Conservation (phyloP, 2,888 invertebrate genomes). For the Metalampra italica region DNA sequence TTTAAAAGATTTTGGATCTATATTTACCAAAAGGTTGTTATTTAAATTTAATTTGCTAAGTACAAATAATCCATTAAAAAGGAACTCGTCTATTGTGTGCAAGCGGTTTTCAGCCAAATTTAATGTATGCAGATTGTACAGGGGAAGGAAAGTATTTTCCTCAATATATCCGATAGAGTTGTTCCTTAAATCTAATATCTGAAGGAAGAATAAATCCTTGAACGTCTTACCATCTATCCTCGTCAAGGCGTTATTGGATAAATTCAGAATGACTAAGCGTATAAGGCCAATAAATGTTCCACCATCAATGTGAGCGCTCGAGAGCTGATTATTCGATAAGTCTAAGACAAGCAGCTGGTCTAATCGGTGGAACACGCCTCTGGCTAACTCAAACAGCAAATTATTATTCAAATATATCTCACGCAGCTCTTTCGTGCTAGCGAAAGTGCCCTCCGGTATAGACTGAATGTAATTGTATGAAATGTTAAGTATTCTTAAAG, state of each 20-base stretch:
- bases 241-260: slow-evolving; percentile 91
- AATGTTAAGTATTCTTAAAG: slow-evolving; percentile 89
- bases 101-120: slow-evolving; percentile 93
- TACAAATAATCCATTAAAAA: slow-evolving; percentile 91
- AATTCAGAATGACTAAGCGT: slow-evolving; percentile 89
- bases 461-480: slow-evolving; percentile 90
- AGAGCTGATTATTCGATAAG: slow-evolving; percentile 90
- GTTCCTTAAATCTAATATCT: slow-evolving; percentile 91
- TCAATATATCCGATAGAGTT: slow-evolving; percentile 93
- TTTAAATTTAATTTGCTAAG: slow-evolving; percentile 90
- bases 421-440: slow-evolving; percentile 88
- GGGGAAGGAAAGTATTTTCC: slow-evolving; percentile 90
- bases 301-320: slow-evolving; percentile 90
- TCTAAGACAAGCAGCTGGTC: slow-evolving; percentile 92
- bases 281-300: slow-evolving; percentile 92
- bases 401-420: slow-evolving; percentile 93
- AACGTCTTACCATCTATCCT: slow-evolving; percentile 91
- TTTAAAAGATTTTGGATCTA: slow-evolving; percentile 89
- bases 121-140: slow-evolving; percentile 93
- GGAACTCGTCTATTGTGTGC: slow-evolving; percentile 86
- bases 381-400: slow-evolving; percentile 89
- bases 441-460: slow-evolving; percentile 90
- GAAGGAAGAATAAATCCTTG: slow-evolving; percentile 91
- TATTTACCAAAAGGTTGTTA: slow-evolving; percentile 87
- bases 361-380: slow-evolving; percentile 89